Conservation (phyloP, 2,797 vertebrate genomes). For the Enteromius thamalakanensis region DNA sequence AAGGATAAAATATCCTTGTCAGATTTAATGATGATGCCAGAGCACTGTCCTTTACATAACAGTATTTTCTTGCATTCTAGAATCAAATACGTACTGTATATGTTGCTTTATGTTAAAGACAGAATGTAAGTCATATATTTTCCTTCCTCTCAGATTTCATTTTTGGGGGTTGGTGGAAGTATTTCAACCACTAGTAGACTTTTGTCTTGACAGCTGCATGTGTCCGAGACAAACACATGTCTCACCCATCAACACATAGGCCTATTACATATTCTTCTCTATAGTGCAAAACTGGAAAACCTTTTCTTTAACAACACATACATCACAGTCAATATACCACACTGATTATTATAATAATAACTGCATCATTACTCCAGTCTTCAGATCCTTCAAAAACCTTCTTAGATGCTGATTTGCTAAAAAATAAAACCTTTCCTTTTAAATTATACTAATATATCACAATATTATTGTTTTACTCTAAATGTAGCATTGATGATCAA, state of each 20-base stretch:
- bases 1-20: neutral
- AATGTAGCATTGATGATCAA: neutral
- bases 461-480: neutral
- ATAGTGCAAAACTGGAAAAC: slow-evolving; percentile 50
- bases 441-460: neutral
- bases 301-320: slow-evolving; percentile 20
- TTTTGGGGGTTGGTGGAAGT: neutral
- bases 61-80: neutral
- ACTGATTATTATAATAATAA: neutral
- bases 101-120: slow-evolving; percentile 5
- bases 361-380: neutral
- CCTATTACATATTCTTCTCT: slow-evolving; percentile 34
- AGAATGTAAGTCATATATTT: neutral
- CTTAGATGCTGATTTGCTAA: neutral
- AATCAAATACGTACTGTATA: neutral
- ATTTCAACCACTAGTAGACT: neutral
- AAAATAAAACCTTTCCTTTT: neutral
- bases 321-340: too few relatives aligned
- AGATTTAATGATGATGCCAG: neutral
- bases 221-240: slow-evolving; percentile 65
- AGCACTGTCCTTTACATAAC: neutral
- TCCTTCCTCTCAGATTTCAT: slow-evolving; percentile 48
- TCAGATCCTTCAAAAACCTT: neutral
- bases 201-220: neutral
- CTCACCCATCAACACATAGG: slow-evolving; percentile 57